Percentiles rank a stretch among this genome's conserved stretches.
Conservation (phyloP, 2,797 vertebrate genomes). For the Coilia nasus region DNA sequence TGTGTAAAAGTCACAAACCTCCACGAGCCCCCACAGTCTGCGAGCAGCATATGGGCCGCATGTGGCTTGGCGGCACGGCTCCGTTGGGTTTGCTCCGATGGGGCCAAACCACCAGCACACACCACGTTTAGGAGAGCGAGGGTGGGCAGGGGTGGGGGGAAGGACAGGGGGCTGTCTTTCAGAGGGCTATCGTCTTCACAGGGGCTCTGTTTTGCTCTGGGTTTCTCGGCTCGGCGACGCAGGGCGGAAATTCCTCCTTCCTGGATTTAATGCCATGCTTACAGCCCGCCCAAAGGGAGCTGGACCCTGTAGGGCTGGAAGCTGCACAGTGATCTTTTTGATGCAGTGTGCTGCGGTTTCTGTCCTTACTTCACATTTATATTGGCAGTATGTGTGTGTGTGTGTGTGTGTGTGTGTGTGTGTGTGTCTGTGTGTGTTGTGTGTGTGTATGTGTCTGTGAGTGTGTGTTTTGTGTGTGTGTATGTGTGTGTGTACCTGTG, state of each 20-base stretch:
- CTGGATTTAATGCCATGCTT: constrained; percentile 29
- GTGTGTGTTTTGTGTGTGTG: neutral
- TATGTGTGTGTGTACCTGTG: neutral
- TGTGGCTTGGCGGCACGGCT: constrained; percentile 39
- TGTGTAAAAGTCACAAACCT: neutral
- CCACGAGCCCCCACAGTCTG: neutral
- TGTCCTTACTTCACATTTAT: neutral
- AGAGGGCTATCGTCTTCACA: neutral
- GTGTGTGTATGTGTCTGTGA: constrained; percentile 20
- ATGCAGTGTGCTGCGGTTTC: neutral
- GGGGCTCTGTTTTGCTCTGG: constrained; percentile 23
- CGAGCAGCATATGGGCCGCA: constrained; percentile 40
- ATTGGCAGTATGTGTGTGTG: neutral
- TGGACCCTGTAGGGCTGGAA: neutral
- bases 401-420: constrained; percentile 22
- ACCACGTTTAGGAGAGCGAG: neutral
- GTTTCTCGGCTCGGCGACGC: neutral
- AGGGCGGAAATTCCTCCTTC: constrained; percentile 44
- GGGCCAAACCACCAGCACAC: constrained; percentile 31
- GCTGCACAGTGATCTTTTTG: constrained; percentile 29
- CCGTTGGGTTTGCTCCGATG: neutral
- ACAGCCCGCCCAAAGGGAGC: constrained; percentile 17
- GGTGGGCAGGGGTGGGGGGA: neutral
- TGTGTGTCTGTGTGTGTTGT: neutral
- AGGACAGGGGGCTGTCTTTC: neutral